Percentiles rank a stretch among this genome's conserved stretches.
These are phyloP conservation scores for Halichoeres trimaculatus DNA, from an alignment of 2,113 vertebrate species.

Conservation along the genomic window DNA sequence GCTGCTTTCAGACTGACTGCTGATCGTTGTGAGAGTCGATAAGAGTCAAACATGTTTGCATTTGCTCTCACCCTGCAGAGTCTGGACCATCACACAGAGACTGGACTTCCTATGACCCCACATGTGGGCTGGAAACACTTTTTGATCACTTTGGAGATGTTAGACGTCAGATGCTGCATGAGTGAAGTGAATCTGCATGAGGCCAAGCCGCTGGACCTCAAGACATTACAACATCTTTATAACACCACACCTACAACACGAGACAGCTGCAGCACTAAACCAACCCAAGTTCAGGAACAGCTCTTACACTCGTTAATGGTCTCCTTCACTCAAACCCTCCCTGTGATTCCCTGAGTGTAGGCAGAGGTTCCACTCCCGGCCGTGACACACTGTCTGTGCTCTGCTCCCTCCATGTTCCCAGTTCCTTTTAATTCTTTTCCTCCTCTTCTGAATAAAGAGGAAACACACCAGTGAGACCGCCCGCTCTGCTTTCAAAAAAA, in stretches of 20 bases:
- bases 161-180: too few species aligned
- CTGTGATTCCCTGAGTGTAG: constrained; percentile 40
- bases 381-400: constrained; percentile 52
- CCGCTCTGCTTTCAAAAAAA: constrained; percentile 41
- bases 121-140: not conserved
- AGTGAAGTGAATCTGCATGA: not conserved
- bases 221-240: constrained; percentile 20
- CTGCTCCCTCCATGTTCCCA: constrained; percentile 57
- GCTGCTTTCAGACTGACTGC: too few species aligned
- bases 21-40: constrained; percentile 37
- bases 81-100: constrained; percentile 9
- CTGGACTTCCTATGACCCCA: not conserved
- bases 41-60: constrained; percentile 40
- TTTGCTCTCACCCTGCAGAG: constrained; percentile 22
- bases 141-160: not conserved
- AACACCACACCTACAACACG: constrained; percentile 33
- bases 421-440: constrained; percentile 64
- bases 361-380: constrained; percentile 50
- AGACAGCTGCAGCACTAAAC: constrained; percentile 10
- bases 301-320: constrained; percentile 29
- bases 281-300: constrained; percentile 24
- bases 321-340: constrained; percentile 36
- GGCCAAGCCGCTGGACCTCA: constrained; percentile 19
- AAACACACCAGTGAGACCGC: constrained; percentile 64
- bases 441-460: constrained; percentile 69